Conservation (phyloP, 2,797 vertebrate species). For the Sardinella longiceps region DNA sequence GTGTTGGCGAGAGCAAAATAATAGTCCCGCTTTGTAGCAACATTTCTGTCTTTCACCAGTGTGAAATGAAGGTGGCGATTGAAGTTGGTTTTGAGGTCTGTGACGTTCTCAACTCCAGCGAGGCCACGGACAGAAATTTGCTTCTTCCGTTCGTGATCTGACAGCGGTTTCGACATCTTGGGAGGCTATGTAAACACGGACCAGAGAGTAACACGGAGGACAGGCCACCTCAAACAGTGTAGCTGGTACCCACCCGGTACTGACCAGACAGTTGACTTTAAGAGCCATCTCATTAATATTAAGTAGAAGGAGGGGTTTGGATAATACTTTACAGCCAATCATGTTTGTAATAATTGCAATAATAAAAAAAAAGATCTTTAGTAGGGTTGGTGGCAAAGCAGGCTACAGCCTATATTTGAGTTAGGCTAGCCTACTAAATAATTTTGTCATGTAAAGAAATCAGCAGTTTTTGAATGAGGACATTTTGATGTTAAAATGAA, state of each 20-base stretch:
- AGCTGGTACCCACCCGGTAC: constrained; percentile 42
- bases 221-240: constrained; percentile 26
- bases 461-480: no score
- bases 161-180: constrained; percentile 88
- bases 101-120: constrained; percentile 87
- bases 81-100: constrained; percentile 87
- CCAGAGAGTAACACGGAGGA: constrained; percentile 31
- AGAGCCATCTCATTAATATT: constrained; percentile 38
- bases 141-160: constrained; percentile 86
- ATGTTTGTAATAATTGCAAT: background rate
- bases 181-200: constrained; percentile 53
- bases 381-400: no score
- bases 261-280: constrained; percentile 53
- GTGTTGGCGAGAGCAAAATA: constrained; percentile 91
- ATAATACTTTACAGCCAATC: background rate
- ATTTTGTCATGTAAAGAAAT: no score
- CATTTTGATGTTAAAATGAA: background rate
- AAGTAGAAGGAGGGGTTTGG: constrained; percentile 27
- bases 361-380: background rate
- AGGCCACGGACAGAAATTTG: constrained; percentile 93
- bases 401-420: no score
- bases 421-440: no score
- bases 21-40: constrained; percentile 88
- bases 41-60: constrained; percentile 93
- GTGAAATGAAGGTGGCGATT: constrained; percentile 96